These are phyloP conservation scores for Sceloporus undulatus DNA, from an alignment of 2,113 vertebrate species.

Conservation along the genomic window DNA sequence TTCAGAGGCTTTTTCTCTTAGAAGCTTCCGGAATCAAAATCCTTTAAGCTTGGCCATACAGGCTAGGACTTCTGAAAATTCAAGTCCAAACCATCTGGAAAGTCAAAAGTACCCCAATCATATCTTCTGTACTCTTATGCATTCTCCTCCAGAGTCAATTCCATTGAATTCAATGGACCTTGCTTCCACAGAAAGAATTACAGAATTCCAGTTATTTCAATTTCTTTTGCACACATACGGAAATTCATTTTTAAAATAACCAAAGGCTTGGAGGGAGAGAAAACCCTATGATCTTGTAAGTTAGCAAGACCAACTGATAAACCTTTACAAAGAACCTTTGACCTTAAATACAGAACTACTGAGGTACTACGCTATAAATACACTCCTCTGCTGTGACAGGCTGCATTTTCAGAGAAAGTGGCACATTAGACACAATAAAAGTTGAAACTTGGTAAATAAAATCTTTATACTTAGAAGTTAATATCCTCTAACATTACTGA, in stretches of 20 bases:
- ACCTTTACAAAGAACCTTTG: not conserved
- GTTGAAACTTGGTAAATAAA: conserved; percentile 22
- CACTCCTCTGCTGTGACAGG: not conserved
- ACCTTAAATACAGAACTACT: conserved; percentile 1
- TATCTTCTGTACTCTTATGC: not conserved
- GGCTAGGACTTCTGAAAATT: not conserved
- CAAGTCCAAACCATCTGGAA: not conserved
- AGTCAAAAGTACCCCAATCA: not conserved
- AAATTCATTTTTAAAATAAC: not conserved
- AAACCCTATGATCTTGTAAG: conserved; percentile 9
- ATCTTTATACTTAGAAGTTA: conserved; percentile 27
- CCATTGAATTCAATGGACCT: not conserved
- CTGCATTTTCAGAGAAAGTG: not conserved
- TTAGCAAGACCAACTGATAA: conserved; percentile 34
- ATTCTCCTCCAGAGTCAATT: not conserved
- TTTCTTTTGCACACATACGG: not conserved
- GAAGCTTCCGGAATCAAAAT: too few relatives aligned
- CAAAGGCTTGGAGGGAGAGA: not conserved
- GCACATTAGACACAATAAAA: not conserved
- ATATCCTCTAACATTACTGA: conserved; percentile 12
- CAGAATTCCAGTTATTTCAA: not conserved
- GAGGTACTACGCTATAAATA: not conserved
- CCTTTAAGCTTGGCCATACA: not conserved
- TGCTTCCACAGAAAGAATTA: not conserved
- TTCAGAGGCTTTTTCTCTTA: too few relatives aligned